Evolutionary conservation across 2,113 vertebrate genomes (phyloP).

Genomic region (Gadus chalcogrammus): DNA sequence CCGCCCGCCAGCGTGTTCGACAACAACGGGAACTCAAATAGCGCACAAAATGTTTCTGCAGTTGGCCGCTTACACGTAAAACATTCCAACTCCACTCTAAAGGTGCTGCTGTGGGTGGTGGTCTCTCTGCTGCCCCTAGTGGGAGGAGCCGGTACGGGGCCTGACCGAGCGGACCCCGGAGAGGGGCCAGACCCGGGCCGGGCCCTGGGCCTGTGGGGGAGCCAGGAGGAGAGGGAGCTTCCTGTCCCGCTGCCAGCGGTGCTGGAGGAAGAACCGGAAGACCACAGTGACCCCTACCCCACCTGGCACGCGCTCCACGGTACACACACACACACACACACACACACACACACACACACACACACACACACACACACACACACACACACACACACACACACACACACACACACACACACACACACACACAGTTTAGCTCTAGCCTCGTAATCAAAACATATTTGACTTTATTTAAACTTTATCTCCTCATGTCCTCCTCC

Average conservation of each 20-base stretch:
- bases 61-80: slow-evolving; percentile 1
- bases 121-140: slow-evolving; percentile 70
- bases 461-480: no score
- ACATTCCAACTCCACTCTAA: slow-evolving; percentile 6
- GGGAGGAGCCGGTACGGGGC: slow-evolving; percentile 59
- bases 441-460: no score
- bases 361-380: no score
- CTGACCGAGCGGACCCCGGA: slow-evolving; percentile 16
- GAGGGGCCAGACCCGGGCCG: slow-evolving; percentile 47
- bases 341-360: background rate
- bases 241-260: slow-evolving; percentile 61
- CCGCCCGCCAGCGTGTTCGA: background rate
- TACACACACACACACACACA: slow-evolving; percentile 31
- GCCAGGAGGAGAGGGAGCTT: slow-evolving; percentile 54
- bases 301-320: slow-evolving; percentile 69
- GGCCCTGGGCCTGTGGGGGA: slow-evolving; percentile 41
- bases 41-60: slow-evolving; percentile 4
- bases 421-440: no score
- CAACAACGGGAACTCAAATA: background rate
- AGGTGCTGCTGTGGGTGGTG: slow-evolving; percentile 72
- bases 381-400: no score
- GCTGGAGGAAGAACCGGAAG: slow-evolving; percentile 62
- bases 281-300: slow-evolving; percentile 53
- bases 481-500: background rate
- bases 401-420: no score